Evolutionary conservation across 2,888 invertebrate species (phyloP).

Genomic region (Hyalella azteca): DNA sequence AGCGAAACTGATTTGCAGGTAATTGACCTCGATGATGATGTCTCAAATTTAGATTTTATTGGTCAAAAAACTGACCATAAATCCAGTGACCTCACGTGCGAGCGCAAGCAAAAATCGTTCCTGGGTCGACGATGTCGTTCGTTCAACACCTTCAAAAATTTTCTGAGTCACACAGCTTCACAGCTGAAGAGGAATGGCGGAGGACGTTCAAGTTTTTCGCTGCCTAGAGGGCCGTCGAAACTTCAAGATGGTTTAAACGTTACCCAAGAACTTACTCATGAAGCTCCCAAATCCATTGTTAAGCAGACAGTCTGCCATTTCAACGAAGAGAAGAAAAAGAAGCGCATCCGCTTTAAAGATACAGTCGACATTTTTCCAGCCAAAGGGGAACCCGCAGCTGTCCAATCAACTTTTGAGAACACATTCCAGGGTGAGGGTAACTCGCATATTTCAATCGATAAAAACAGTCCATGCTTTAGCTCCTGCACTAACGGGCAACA

Average conservation of each 20-base stretch:
- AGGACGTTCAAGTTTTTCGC: slow-evolving; percentile 14
- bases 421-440: not conserved
- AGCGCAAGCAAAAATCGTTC: not conserved
- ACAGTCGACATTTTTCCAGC: not conserved
- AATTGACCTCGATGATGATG: not conserved
- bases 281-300: not conserved
- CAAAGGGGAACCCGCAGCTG: not conserved
- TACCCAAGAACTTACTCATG: not conserved
- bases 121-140: slow-evolving; percentile 1
- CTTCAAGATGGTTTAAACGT: not conserved
- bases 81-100: not conserved
- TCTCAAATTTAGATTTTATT: not conserved
- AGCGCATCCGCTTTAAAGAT: slow-evolving; percentile 1
- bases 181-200: not conserved
- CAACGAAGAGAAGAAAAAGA: slow-evolving; percentile 13
- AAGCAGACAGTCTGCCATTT: not conserved
- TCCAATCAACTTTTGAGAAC: not conserved
- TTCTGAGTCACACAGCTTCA: slow-evolving; percentile 18
- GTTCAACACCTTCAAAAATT: slow-evolving; percentile 20
- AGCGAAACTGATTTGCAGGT: not conserved
- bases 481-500: too few species aligned
- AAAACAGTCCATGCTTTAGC: too few species aligned
- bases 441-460: not conserved
- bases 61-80: not conserved
- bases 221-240: not conserved